These are phyloP conservation scores for Apodemus speciosus DNA, from an alignment of 2,113 vertebrate genomes.

Conservation along the genomic window DNA sequence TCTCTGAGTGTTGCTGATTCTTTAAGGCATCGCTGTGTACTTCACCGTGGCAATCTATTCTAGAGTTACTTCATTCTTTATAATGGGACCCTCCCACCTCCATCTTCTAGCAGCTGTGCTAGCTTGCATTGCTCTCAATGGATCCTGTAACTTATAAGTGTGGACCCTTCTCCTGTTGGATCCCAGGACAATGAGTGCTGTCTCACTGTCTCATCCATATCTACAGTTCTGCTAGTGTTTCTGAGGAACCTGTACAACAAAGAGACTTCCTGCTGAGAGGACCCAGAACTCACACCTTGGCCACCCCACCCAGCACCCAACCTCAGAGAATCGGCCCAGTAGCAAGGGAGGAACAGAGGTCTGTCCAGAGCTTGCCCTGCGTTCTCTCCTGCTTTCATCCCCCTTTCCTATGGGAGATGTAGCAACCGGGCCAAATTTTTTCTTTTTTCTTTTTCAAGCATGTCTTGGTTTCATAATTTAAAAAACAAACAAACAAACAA, in stretches of 20 bases:
- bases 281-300: not conserved
- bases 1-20: not conserved
- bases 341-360: not conserved
- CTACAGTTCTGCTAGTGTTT: not conserved
- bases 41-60: not conserved
- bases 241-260: not conserved
- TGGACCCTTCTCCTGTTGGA: not conserved
- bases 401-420: not conserved
- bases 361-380: not conserved
- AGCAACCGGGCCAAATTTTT: not conserved
- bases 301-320: not conserved
- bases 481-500: not conserved
- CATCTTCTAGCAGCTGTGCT: rapidly evolving
- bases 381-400: not conserved
- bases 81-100: not conserved
- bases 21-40: not conserved
- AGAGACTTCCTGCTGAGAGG: not conserved
- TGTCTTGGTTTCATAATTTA: not conserved
- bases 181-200: not conserved
- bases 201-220: not conserved
- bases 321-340: not conserved
- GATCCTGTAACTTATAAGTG: not conserved
- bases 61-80: not conserved
- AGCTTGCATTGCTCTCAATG: not conserved
- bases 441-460: not conserved